Evolutionary conservation across 2,888 invertebrate genomes (phyloP).

Genomic region (Polymixis lichenea): DNA sequence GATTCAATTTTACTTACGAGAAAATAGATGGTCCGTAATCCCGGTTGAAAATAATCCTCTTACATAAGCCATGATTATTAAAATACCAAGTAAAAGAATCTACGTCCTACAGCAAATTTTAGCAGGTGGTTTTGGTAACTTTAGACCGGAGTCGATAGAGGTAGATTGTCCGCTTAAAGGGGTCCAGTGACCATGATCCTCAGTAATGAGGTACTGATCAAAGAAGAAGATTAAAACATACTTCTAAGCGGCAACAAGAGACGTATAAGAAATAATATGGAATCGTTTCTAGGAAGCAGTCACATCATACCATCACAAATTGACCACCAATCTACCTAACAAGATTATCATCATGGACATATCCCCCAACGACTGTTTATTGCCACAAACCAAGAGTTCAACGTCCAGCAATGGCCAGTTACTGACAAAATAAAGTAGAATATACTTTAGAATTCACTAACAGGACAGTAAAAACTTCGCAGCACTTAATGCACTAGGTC

Average conservation of each 20-base stretch:
- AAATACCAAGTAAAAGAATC: no score
- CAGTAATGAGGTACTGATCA: no score
- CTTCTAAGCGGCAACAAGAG: neutral
- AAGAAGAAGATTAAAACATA: no score
- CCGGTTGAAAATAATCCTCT: slow-evolving; percentile 30
- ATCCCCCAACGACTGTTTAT: slow-evolving; percentile 8
- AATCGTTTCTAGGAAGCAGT: neutral
- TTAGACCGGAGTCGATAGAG: no score
- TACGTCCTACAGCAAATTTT: no score
- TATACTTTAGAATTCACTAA: slow-evolving; percentile 12
- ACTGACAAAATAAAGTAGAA: slow-evolving; percentile 16
- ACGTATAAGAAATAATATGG: neutral
- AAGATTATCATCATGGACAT: slow-evolving; percentile 34
- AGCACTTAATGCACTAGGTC: slow-evolving; percentile 33
- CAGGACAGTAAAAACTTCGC: slow-evolving; percentile 36
- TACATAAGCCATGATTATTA: neutral
- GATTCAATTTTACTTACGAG: slow-evolving; percentile 32
- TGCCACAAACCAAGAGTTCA: slow-evolving; percentile 22
- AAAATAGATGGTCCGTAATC: slow-evolving; percentile 12
- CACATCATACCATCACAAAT: neutral
- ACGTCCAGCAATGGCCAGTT: neutral
- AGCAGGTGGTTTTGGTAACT: no score
- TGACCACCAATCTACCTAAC: slow-evolving; percentile 33
- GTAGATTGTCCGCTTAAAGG: no score
- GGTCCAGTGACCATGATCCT: no score